Evolutionary conservation across 2,888 invertebrate species (phyloP), one percentile per base, ranked within the genome.

Genomic region (Quadroppia sp.): DNA sequence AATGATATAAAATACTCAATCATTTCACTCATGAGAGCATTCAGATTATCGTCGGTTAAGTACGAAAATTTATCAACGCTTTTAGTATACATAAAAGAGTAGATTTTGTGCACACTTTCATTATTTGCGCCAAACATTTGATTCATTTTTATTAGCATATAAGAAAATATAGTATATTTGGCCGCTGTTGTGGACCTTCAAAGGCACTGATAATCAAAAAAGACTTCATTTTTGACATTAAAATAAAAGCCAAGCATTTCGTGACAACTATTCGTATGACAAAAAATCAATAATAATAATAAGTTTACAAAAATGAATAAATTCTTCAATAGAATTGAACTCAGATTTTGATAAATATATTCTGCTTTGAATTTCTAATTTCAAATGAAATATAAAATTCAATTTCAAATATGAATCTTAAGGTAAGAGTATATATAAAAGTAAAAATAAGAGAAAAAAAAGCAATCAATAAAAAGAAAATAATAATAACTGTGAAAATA

Each of bases 21-120:
- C 23, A 53, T 53, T 6, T 53, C 2, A 17, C 11, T 45, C 2
- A 15, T 28, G 56, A 56, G 32, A 36, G 64, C 64, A 36, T 64
- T 64, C 3, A 20, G 64, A 40, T 64, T 64, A 64, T 64, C 20
- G 20, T 2, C 13, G 64, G 23, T 53, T 2, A 56, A 30, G 36
- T 64, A n/a, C 11, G 61, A 36, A 64, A 64, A 40, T 64, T 17
- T 64, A 56, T 56, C 28, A 56, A 56, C 56, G 56, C 56, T 28
- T 56, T 56, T 28, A 56, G 13, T 56, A 30, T 56, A 56, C 56
- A 28, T 56, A 56, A 23, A 28, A 13, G 9, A 6, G 9, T 17
- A 28, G 23, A 30, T 28, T 56, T 56, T 4, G 56, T 28, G 25
- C 56, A 56, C 28, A 56, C 28, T 56, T 56, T 56, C 56, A 56